Base-by-base conservation (phyloP, 2,797 vertebrate species). In the Halcyon smyrnensis region DNA sequence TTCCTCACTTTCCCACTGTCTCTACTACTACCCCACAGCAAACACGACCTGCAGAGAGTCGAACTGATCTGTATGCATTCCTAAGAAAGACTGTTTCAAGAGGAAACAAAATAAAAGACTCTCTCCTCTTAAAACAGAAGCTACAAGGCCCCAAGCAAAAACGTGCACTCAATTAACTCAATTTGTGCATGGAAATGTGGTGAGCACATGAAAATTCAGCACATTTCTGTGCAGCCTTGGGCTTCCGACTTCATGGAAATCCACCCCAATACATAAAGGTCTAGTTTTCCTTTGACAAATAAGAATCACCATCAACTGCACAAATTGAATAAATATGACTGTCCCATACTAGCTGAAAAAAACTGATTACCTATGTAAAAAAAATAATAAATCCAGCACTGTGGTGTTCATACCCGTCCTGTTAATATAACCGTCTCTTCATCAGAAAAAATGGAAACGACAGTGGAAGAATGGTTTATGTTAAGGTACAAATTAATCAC, bases 141-240 rank as follows among this genome's bases (percentile, higher is more conserved):
- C 28, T n/a, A 62, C 14, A 43, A 80, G 56, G 79, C 87, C 92
- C 43, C 71, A 87, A 69, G 93, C 60, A 34, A 90, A 86, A 90
- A 45, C 57, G 81, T 34, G 48, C 54, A 67, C 25, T 64, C 76
- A 92, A 65, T 94, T 88, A 86, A 75, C 43, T 60, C 19, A 74
- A 85, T 84, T 75, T 81, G 48, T 77, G 53, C 45, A 53, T 30
- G 90, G 88, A 86, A 94, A 92, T 81, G 64, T 65, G 84, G 86
- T 54, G 19, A 76, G 62, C 84, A 90, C 32, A 81, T 65, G 84
- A 86, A 89, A 92, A 94, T 34, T 41, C 57, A 80, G 84, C 48
- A 16, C 28, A 77, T 70, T 91, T 64, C 57, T 90, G 17, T 51
- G 53, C 56, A 67, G 96, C 79, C 88, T 70, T 88, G 32, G 88